Evolutionary conservation across 2,797 vertebrate species (phyloP).

Genomic region (Schizopygopsis pylzovi): DNA sequence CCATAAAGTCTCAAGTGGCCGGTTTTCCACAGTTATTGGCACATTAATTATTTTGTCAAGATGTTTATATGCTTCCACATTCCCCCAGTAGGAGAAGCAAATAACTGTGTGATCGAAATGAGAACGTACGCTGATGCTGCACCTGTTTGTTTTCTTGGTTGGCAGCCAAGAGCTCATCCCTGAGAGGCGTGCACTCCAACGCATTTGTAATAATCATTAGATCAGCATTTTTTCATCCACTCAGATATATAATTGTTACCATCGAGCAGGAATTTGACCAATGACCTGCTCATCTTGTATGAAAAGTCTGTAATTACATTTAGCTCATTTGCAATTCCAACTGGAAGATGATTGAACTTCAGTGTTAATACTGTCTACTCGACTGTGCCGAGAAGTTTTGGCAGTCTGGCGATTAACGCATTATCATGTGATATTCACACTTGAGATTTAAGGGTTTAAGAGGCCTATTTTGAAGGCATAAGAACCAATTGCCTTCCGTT

Average conservation of each 20-base stretch:
- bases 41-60: conserved; percentile 55
- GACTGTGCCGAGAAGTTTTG: conserved; percentile 21
- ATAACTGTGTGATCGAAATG: conserved; percentile 38
- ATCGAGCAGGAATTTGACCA: conserved; percentile 34
- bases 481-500: conserved; percentile 6
- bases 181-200: conserved; percentile 31
- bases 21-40: conserved; percentile 28
- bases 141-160: conserved; percentile 47
- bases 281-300: conserved; percentile 37
- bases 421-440: conserved; percentile 19
- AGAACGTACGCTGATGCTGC: conserved; percentile 24
- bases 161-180: conserved; percentile 32
- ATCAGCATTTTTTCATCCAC: conserved; percentile 30
- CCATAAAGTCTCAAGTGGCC: conserved; percentile 11
- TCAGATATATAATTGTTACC: conserved; percentile 36
- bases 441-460: conserved; percentile 15
- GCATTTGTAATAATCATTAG: conserved; percentile 47
- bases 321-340: conserved; percentile 57
- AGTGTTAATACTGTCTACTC: conserved; percentile 33
- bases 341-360: conserved; percentile 32
- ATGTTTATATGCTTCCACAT: conserved; percentile 40
- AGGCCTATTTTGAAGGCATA: neutral
- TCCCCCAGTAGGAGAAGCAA: conserved; percentile 26
- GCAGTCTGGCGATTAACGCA: conserved; percentile 30
- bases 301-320: conserved; percentile 58